These are phyloP conservation scores for Paratrypauchen microcephalus DNA, from an alignment of 2,797 vertebrate species.

Conservation along the genomic window DNA sequence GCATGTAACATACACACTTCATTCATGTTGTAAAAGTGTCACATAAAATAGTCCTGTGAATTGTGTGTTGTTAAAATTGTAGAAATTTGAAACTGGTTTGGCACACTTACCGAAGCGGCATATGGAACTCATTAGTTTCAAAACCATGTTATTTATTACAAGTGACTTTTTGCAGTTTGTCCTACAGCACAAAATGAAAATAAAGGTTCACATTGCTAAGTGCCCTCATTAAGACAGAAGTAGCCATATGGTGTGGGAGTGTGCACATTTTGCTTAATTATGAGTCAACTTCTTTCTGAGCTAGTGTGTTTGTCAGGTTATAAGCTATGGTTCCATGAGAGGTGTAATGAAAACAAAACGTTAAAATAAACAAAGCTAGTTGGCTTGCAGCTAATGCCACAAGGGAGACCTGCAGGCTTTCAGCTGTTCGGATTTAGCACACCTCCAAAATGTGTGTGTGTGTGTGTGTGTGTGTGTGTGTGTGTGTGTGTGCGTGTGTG, in stretches of 20 bases:
- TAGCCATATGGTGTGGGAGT: conserved; percentile 22
- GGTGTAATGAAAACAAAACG: conserved; percentile 10
- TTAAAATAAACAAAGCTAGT: too few species aligned
- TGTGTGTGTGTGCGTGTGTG: too few species aligned
- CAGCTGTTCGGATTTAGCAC: neutral
- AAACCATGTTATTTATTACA: conserved; percentile 1
- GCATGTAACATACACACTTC: neutral
- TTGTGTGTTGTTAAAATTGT: neutral
- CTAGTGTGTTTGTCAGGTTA: conserved; percentile 30
- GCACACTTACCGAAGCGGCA: neutral
- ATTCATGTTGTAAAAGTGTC: neutral
- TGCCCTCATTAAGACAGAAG: conserved; percentile 24
- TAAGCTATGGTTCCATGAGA: conserved; percentile 23
- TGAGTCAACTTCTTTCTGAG: conserved; percentile 44
- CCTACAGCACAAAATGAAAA: conserved; percentile 1
- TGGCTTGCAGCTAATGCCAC: neutral
- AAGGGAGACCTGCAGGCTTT: neutral
- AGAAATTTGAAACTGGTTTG: neutral
- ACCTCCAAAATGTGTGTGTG: neutral
- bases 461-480: too few species aligned
- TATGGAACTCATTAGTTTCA: neutral
- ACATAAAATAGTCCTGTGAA: neutral
- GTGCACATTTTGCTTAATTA: conserved; percentile 34
- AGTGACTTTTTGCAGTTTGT: conserved; percentile 3
- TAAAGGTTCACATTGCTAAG: conserved; percentile 9